Percentiles rank a stretch among this genome's conserved stretches.
Evolutionary conservation across 2,113 vertebrate species (phyloP).

Genomic region (Ardeotis arabs): DNA sequence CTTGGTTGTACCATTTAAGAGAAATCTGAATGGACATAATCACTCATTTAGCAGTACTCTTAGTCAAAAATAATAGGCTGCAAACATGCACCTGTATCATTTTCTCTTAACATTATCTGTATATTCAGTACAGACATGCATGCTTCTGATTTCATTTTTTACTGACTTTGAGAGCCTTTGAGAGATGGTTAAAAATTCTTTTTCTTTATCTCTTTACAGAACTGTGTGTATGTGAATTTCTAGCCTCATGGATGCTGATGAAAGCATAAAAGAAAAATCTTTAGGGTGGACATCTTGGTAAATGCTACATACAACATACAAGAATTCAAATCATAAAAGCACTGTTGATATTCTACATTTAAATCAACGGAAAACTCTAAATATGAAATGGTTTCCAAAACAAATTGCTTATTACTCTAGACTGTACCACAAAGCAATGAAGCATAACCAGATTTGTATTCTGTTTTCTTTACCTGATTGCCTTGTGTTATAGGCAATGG

Average conservation of each 20-base stretch:
- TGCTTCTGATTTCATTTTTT: neutral
- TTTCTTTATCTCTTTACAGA: neutral
- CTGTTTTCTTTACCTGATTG: neutral
- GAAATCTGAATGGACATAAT: neutral
- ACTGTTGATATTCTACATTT: neutral
- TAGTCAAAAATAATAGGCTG: neutral
- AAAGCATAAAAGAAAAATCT: neutral
- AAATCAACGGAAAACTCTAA: neutral
- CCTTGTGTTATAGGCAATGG: neutral
- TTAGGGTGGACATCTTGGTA: neutral
- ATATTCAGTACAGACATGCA: neutral
- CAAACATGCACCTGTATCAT: rapidly evolving
- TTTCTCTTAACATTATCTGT: neutral
- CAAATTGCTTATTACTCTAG: neutral
- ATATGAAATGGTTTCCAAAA: neutral
- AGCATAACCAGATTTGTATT: neutral
- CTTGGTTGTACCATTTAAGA: neutral
- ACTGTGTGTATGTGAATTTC: neutral
- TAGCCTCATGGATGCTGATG: neutral
- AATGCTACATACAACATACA: neutral
- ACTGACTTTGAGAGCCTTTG: neutral
- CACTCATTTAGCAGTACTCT: neutral
- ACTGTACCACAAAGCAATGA: neutral
- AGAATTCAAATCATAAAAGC: neutral
- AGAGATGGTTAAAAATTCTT: neutral